Conservation (phyloP, 2,888 invertebrate genomes). For the Plusia festucae region DNA sequence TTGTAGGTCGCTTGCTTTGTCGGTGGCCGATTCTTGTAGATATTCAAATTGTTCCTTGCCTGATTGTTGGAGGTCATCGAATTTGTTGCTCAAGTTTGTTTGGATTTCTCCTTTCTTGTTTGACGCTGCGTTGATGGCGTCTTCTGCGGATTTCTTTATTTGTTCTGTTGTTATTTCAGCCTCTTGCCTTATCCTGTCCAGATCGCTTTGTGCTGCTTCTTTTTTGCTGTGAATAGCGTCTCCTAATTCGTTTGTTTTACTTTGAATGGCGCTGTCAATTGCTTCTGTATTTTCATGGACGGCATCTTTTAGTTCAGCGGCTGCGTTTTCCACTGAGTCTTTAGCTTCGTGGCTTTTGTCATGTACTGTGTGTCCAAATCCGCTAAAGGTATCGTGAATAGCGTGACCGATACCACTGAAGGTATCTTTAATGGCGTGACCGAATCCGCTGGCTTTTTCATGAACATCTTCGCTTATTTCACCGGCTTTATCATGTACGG, state of each 20-base stretch:
- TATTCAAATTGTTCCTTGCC: conserved; percentile 70
- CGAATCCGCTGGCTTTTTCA: conserved; percentile 56
- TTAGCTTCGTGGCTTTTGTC: conserved; percentile 60
- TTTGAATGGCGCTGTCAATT: conserved; percentile 63
- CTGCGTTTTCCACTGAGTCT: conserved; percentile 52
- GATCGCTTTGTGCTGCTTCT: conserved; percentile 73
- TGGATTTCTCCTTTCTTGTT: conserved; percentile 76
- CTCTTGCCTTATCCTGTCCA: conserved; percentile 82
- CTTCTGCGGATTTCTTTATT: conserved; percentile 82
- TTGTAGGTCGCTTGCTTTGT: conserved; percentile 66
- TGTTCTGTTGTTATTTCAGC: conserved; percentile 83
- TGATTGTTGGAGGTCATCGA: conserved; percentile 62
- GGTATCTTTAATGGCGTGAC: conserved; percentile 56
- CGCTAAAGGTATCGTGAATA: conserved; percentile 58
- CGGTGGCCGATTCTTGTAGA: conserved; percentile 68
- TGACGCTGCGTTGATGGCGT: conserved; percentile 76
- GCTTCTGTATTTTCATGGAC: conserved; percentile 68
- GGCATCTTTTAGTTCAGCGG: conserved; percentile 57
- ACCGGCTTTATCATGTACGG: conserved; percentile 45
- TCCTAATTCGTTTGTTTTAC: conserved; percentile 67
- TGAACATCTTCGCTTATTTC: conserved; percentile 50
- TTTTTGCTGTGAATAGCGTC: conserved; percentile 69
- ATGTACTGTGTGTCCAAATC: conserved; percentile 54
- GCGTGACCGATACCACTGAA: conserved; percentile 57
- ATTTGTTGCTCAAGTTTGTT: conserved; percentile 67